A percentile compares a stretch with the other conserved stretches of the same genome.
Evolutionary conservation across 1,140 invertebrate species (phyloP).

Genomic region (Spodoptera frugiperda): DNA sequence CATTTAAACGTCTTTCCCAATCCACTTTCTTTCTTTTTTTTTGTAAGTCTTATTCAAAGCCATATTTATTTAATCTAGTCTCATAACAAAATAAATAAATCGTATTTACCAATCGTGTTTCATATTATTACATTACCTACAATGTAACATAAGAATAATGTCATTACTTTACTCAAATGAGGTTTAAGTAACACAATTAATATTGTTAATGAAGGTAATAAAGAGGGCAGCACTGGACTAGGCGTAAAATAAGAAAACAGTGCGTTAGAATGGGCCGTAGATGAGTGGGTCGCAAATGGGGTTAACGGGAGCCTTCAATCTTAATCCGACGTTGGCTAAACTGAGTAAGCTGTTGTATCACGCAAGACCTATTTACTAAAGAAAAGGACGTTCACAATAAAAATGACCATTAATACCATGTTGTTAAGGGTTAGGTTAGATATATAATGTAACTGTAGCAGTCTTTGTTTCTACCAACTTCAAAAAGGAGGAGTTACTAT

Average conservation of each 20-base stretch:
- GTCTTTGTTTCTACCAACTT: too few species aligned
- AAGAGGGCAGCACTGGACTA: slow-evolving; percentile 25
- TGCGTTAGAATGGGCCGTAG: slow-evolving; percentile 3
- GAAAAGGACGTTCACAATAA: not conserved
- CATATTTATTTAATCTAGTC: slow-evolving; percentile 1
- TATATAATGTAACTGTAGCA: too few species aligned
- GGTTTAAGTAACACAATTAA: not conserved
- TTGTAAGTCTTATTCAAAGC: not conserved
- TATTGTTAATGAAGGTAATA: slow-evolving; percentile 20
- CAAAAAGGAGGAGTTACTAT: too few species aligned
- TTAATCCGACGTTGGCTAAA: slow-evolving; percentile 50
- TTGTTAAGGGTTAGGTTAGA: not conserved
- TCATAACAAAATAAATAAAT: not conserved
- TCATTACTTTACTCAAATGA: not conserved
- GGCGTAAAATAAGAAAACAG: slow-evolving; percentile 9
- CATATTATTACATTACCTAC: too few species aligned
- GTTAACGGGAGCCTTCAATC: slow-evolving; percentile 56
- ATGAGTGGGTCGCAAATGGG: slow-evolving; percentile 46
- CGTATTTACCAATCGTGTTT: not conserved
- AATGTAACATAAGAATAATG: too few species aligned
- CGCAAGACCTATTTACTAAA: slow-evolving; percentile 39
- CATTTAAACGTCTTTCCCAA: slow-evolving; percentile 10
- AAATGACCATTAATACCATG: not conserved
- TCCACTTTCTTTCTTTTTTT: slow-evolving; percentile 6
- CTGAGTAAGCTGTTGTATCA: slow-evolving; percentile 40